Base-by-base conservation (phyloP, 2,797 vertebrate species). In the Pteronotus mesoamericanus region DNA sequence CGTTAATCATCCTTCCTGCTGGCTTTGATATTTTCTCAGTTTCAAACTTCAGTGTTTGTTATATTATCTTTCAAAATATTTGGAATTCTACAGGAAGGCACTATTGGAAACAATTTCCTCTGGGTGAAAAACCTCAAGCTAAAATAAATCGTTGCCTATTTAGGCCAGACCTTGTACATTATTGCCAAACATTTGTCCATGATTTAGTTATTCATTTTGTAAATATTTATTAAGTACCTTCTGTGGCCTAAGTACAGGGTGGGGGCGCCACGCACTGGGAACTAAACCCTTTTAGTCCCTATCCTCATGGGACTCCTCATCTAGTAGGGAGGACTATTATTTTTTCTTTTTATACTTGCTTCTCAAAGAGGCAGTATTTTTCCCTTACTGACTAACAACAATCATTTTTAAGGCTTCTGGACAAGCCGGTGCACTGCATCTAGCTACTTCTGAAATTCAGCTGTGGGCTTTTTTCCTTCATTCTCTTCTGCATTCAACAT, bases 41-140 rank as follows among this genome's bases (percentile, higher is more conserved):
- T 95, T 96, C 75, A 77, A 69, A 91, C 48, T 16, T 88, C 57
- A 85, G 93, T 87, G 80, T 96, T 97, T 94, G 83, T 92, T 96
- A 44, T 96, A 93, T 97, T 95, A 94, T 91, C 91, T 95, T 95
- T 95, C 92, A 96, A 96, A 97, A 97, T 94, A 95, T 97, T 97
- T 97, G 95, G 92, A 94, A 95, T 94, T 94, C 94, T 96, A 53
- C 95, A 95, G 96, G 95, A 96, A 97, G 79, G 61, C 89, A 48
- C 79, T 80, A 44, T 96, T 95, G 86, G 92, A 93, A 96, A 96
- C 90, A 86, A 57, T 97, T 97, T 96, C 69, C 91, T 91, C 66
- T 64, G 61, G 84, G 69, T 92, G 87, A 97, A 96, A 96, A 96
- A 72, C 86, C 86, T 72, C 19, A 95, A 89, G 90, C 66, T 97